A percentile compares a stretch with the other conserved stretches of the same genome.
Conservation (phyloP, 1,140 invertebrate genomes). For the Plodia interpunctella region DNA sequence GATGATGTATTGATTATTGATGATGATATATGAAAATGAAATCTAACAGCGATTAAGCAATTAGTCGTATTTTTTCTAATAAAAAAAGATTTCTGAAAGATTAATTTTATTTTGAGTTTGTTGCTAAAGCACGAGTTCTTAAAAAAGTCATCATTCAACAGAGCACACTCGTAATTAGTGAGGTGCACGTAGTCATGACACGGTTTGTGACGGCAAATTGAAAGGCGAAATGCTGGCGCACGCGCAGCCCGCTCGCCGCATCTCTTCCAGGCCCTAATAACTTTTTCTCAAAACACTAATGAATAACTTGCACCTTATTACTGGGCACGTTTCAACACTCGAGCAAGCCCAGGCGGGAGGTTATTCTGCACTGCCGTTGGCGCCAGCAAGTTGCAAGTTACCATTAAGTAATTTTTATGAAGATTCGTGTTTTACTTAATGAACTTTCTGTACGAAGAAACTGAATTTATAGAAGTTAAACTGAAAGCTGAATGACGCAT, state of each 20-base stretch:
- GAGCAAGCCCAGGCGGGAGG: slow-evolving; percentile 15
- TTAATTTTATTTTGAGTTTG: too few relatives aligned
- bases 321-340: slow-evolving; percentile 59
- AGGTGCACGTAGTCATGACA: neutral
- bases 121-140: too few relatives aligned
- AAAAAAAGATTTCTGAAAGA: too few relatives aligned
- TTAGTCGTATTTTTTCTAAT: too few relatives aligned
- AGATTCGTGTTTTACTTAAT: slow-evolving; percentile 41
- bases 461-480: slow-evolving; percentile 17
- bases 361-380: slow-evolving; percentile 25
- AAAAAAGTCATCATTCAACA: neutral
- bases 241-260: slow-evolving; percentile 37
- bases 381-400: slow-evolving; percentile 46
- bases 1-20: too few relatives aligned
- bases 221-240: slow-evolving; percentile 52
- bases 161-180: neutral
- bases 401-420: slow-evolving; percentile 51
- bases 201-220: slow-evolving; percentile 37
- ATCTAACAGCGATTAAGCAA: too few relatives aligned
- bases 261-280: slow-evolving; percentile 54
- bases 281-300: slow-evolving; percentile 67
- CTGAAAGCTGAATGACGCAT: neutral
- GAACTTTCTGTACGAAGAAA: slow-evolving; percentile 32
- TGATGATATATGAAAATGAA: too few relatives aligned
- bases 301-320: slow-evolving; percentile 65